phyloP scores from a whole-genome alignment of 2,113 vertebrate species.

The Myodes glareolus region DNA sequence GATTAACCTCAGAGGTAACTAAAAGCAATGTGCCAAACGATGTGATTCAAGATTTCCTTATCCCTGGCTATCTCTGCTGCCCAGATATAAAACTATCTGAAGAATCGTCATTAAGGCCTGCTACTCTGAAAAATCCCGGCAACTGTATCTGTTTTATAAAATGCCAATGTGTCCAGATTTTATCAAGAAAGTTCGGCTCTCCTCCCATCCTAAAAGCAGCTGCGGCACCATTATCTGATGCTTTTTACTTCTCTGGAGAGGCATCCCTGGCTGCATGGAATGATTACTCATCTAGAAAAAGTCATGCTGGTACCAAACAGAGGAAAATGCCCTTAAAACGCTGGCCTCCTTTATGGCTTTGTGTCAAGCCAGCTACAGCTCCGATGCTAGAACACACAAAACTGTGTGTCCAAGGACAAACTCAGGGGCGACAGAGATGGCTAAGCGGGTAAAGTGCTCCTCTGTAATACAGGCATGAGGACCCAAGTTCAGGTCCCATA shows the following conservation, averaged over 20 bases:
- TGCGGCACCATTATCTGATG: background rate
- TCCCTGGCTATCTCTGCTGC: background rate
- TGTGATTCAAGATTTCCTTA: background rate
- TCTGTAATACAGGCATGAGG: background rate
- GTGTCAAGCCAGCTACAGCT: background rate
- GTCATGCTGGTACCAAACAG: background rate
- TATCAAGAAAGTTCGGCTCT: constrained; percentile 44
- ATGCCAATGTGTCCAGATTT: constrained; percentile 43
- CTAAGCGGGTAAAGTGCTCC: background rate
- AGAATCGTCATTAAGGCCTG: background rate
- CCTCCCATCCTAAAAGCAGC: background rate
- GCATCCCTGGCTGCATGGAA: background rate
- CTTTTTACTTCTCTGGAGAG: background rate
- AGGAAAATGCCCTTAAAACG: background rate
- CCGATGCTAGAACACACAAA: background rate
- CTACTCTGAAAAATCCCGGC: constrained; percentile 13
- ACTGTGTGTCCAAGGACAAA: background rate
- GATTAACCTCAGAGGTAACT: background rate
- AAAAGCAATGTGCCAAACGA: background rate
- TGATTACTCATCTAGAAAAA: constrained; percentile 47
- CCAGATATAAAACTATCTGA: background rate
- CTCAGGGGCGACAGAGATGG: background rate
- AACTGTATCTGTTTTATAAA: background rate
- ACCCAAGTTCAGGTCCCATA: background rate
- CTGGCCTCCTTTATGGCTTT: background rate